Base-by-base conservation (phyloP, 2,888 invertebrate genomes). In the Lycia hirtaria region DNA sequence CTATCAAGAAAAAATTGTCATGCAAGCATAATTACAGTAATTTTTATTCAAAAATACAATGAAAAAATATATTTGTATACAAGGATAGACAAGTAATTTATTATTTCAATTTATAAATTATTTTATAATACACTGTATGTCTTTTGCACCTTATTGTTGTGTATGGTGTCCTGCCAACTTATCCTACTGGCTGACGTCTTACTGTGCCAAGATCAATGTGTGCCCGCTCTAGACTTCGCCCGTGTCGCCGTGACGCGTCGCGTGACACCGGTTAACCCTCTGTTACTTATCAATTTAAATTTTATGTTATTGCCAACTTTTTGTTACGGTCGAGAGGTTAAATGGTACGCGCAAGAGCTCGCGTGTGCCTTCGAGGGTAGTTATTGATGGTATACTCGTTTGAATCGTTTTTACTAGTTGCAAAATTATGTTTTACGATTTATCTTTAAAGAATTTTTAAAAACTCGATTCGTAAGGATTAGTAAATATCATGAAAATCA, bases 281-380 rank as follows among this genome's bases (percentile, higher is more conserved):
- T 44, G 26, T 1, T 38, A 56, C 32, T 48, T 35, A 47, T 57
- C 48, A 45, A 55, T 57, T 61, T 55, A 43, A 51, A 57, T 55
- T 57, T 61, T 33, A 55, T 55, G 54, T 45, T 40, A 61, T 40
- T 54, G 54, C 40, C 32, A 50, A 50, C 49, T 53, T 56, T 54
- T 50, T 53, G 48, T 45, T 40, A 53, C 26, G 17, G 12, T n/a
- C 14, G 15, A 50, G 41, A 51, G 51, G 51, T 51, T 55, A 55
- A 59, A 28, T 30, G 47, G 50, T 14, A 51, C 6, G 55, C 55
- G 35, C 50, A 49, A 2, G 43, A 32, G 47, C n/a, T 55, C 44
- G 47, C 43, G 37, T 52, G 41, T 12, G 22, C 12, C 5, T 38
- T 24, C n/a, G 24, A 55, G 20, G 55, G 26, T 30, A n/a, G 19